Evolutionary conservation across 2,797 vertebrate species (phyloP).

Genomic region (Otolemur crassicaudatus): DNA sequence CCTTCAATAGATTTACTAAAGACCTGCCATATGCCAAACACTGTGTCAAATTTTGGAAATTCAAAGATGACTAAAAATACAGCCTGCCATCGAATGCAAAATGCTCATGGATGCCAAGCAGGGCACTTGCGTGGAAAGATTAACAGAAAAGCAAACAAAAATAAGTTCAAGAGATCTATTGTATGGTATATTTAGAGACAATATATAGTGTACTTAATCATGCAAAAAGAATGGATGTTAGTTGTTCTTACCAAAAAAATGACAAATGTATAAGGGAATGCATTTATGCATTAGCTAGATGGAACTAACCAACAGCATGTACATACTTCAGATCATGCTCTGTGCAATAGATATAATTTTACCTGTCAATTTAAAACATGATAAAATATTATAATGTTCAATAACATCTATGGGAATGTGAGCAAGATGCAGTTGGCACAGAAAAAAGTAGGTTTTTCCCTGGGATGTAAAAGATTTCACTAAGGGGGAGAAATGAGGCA

Average conservation of each 20-base stretch:
- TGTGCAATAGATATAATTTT: background rate
- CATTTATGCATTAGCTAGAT: background rate
- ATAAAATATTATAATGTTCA: background rate
- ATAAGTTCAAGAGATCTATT: background rate
- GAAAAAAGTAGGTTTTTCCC: background rate
- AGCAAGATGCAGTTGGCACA: background rate
- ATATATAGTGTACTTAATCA: background rate
- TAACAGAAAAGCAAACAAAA: background rate
- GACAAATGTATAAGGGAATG: background rate
- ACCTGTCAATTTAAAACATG: background rate
- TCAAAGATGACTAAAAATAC: conserved; percentile 19
- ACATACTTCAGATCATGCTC: background rate
- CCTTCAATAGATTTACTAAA: conserved; percentile 32
- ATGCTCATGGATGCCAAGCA: background rate
- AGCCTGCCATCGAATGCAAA: background rate
- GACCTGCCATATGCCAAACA: background rate
- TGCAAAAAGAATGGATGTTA: background rate
- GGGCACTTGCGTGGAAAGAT: background rate
- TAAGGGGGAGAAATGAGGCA: background rate
- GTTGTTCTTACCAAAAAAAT: background rate
- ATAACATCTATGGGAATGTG: background rate
- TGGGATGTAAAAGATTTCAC: background rate
- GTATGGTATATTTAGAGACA: background rate
- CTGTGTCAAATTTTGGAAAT: conserved; percentile 8
- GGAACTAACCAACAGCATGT: background rate